Base-by-base conservation (phyloP, 2,113 vertebrate species). In the Xiphophorus hellerii region DNA sequence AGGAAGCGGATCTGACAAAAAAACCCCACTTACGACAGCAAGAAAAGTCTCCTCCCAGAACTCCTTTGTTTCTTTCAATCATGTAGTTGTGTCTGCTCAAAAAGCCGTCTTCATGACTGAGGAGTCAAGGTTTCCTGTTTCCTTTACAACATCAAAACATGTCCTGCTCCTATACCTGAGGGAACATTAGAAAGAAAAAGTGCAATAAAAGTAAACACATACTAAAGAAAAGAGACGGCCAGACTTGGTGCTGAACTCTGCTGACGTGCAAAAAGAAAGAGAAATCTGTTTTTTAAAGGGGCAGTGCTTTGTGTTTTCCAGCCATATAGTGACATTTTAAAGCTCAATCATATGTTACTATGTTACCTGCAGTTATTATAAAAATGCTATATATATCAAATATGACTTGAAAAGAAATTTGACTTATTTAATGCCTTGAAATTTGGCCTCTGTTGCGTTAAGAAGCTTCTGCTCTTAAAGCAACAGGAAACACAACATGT, bases 1-100 rank as follows among this genome's bases (percentile, higher is more conserved):
- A 82, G 84, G 28, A 78, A 89, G n/a, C 51, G 76, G 33, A 84
- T 92, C 83, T 81, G 83, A 92, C 84, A 82, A 80, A 84, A 80
- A 88, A 92, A 87, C 1, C 1, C 1, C 64, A 85, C 78, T 74
- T 66, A 69, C 72, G 70, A 74, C 74, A 81, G 80, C 74, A 84
- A 81, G 79, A 85, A 68, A 76, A 73, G 84, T 76, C 31, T 78
- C 67, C 22, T 1, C 39, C 78, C 25, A 29, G 62, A 80, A 42
- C 62, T 73, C 65, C 79, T 77, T 81, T 82, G 51, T 82, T 77
- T 48, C 31, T 63, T 69, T 83, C 51, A 60, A 66, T 85, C 83
- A 84, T 51, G 22, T 82, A 80, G 78, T 73, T 58, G 25, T 28
- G 28, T 28, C 28, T 27, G 15, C n/a, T 79, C 63, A 74, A 69